A percentile compares a stretch with the other conserved stretches of the same genome.
phyloP scores from a whole-genome alignment of 2,113 vertebrate genomes.

The Girardinichthys multiradiatus region DNA sequence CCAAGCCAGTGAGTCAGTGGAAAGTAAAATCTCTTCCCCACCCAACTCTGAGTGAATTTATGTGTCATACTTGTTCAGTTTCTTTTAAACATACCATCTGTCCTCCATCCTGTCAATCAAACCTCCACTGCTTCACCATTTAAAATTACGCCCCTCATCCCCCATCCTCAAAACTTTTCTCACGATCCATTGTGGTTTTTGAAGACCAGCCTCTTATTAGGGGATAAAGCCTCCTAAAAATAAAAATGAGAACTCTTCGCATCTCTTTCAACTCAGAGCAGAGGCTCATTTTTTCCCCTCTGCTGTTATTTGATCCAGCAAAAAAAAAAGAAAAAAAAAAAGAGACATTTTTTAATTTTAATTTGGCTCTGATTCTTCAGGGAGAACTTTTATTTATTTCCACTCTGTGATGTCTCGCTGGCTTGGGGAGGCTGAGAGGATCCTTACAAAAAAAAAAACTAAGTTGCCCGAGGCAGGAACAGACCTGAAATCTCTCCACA shows the following conservation, averaged over 20 bases:
- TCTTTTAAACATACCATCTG: constrained; percentile 64
- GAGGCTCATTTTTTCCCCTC: constrained; percentile 15
- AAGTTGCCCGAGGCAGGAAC: constrained; percentile 66
- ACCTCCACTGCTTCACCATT: constrained; percentile 39
- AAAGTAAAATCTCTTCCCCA: constrained; percentile 6
- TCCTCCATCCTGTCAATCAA: constrained; percentile 67
- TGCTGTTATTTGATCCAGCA: constrained; percentile 39
- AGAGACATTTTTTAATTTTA: constrained; percentile 47
- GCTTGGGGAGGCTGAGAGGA: constrained; percentile 61
- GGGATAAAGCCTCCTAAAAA: constrained; percentile 57
- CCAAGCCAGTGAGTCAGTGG: constrained; percentile 46
- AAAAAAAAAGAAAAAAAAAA: constrained; percentile 19
- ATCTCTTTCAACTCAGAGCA: constrained; percentile 34
- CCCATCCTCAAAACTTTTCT: constrained; percentile 48
- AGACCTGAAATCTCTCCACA: constrained; percentile 68
- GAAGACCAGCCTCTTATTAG: constrained; percentile 69
- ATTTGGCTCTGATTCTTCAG: constrained; percentile 54
- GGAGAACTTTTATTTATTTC: constrained; percentile 70
- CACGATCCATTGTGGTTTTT: constrained; percentile 70
- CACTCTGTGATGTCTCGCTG: constrained; percentile 68
- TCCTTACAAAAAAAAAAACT: constrained; percentile 66
- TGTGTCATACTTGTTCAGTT: constrained; percentile 59
- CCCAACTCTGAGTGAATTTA: constrained; percentile 29
- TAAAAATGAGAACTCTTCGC: constrained; percentile 52
- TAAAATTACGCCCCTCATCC: constrained; percentile 34